Conservation (phyloP, 1,140 invertebrate species). For the Ridgeia piscesae region DNA sequence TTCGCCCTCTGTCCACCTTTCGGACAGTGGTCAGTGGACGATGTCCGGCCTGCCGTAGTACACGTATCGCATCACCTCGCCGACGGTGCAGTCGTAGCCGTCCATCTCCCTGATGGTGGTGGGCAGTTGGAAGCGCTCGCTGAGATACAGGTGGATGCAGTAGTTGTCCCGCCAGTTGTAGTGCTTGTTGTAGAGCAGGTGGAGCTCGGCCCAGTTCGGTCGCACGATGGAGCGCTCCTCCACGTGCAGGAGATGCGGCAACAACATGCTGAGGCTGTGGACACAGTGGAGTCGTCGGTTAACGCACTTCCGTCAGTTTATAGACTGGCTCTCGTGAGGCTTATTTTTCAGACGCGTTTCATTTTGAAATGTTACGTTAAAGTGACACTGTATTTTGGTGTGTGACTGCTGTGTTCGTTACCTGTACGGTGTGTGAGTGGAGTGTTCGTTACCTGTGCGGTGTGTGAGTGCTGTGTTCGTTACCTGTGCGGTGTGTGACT, state of each 20-base stretch:
- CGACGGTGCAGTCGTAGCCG: neutral
- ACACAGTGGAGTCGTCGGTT: neutral
- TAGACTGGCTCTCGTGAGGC: neutral
- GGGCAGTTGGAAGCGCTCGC: neutral
- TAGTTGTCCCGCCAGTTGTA: constrained; percentile 12
- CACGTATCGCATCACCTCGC: constrained; percentile 6
- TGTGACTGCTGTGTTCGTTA: too few species aligned
- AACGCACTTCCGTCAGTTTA: too few species aligned
- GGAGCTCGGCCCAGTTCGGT: neutral
- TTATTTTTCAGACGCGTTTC: neutral
- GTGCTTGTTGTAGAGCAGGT: neutral
- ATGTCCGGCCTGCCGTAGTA: neutral
- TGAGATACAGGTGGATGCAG: constrained; percentile 1
- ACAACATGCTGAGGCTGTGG: constrained; percentile 2
- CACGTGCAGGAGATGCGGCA: constrained; percentile 11
- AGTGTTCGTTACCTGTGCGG: too few species aligned
- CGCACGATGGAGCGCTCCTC: neutral
- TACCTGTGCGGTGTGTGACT: too few species aligned
- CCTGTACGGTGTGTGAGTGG: too few species aligned
- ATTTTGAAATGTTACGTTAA: too few species aligned
- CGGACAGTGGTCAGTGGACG: neutral
- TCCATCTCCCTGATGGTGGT: neutral
- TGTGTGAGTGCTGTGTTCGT: too few species aligned
- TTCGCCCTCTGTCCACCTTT: neutral
- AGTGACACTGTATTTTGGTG: too few species aligned